Evolutionary conservation across 2,797 vertebrate species (phyloP).

Genomic region (Aselliscus stoliczkanus): DNA sequence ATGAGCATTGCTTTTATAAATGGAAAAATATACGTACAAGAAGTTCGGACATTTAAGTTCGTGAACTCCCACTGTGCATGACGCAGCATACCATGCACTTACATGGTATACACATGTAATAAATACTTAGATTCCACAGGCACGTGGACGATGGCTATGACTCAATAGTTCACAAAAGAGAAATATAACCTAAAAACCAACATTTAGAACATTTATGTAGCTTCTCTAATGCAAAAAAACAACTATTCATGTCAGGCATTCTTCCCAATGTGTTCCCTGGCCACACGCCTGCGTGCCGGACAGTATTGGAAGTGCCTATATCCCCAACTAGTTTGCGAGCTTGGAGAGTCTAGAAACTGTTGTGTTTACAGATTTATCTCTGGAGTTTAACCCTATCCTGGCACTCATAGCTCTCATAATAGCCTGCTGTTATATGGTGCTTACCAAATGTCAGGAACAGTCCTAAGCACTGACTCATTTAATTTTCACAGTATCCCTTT

Average conservation of each 20-base stretch:
- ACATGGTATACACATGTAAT: not conserved
- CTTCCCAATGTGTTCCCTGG: not conserved
- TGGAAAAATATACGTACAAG: not conserved
- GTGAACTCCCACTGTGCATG: too few relatives aligned
- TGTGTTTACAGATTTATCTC: not conserved
- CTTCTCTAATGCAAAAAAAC: constrained; percentile 12
- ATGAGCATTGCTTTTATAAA: not conserved
- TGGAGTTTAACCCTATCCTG: not conserved
- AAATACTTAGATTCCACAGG: not conserved
- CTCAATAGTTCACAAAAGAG: not conserved
- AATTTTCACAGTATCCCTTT: not conserved
- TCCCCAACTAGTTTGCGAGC: not conserved
- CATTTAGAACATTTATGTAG: not conserved
- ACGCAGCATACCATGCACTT: too few relatives aligned
- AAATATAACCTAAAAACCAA: not conserved
- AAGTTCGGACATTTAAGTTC: too few relatives aligned
- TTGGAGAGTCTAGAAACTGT: not conserved
- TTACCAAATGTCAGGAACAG: not conserved
- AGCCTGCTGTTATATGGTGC: not conserved
- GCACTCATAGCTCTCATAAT: not conserved
- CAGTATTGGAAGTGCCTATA: not conserved
- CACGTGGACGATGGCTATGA: not conserved
- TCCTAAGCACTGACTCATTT: not conserved
- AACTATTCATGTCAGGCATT: not conserved
- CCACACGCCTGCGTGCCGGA: not conserved